Conservation (phyloP, 2,797 vertebrate genomes). For the Syngnathus acus region DNA sequence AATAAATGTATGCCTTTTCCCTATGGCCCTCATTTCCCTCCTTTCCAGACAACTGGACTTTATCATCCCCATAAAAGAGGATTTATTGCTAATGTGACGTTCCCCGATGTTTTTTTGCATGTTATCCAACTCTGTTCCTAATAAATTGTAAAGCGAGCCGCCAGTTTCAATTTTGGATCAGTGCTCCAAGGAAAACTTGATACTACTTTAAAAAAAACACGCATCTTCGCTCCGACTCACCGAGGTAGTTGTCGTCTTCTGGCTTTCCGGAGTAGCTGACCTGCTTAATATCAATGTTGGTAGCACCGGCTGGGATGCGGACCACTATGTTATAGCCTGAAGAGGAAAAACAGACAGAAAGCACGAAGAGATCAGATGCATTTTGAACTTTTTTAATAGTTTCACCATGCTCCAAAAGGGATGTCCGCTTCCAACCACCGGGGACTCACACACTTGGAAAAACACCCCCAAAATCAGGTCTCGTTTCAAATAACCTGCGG, state of each 20-base stretch:
- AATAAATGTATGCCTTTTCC: not conserved
- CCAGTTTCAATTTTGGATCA: not conserved
- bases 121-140: not conserved
- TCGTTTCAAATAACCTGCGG: conserved; percentile 58
- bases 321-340: conserved; percentile 90
- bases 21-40: not conserved
- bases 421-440: conserved; percentile 34
- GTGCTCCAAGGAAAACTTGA: not conserved
- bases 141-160: not conserved
- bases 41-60: not conserved
- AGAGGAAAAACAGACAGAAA: not conserved
- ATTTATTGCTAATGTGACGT: not conserved
- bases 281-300: conserved; percentile 88
- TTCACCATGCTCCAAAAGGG: conserved; percentile 42
- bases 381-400: conserved; percentile 29
- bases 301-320: conserved; percentile 90
- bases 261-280: conserved; percentile 93
- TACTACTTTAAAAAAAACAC: not conserved
- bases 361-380: not conserved
- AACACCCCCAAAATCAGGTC: conserved; percentile 18
- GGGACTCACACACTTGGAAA: conserved; percentile 39
- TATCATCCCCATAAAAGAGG: not conserved
- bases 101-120: not conserved
- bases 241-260: conserved; percentile 96
- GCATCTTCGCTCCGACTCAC: conserved; percentile 62